A percentile compares a stretch with the other conserved stretches of the same genome.
These are phyloP conservation scores for Anser brachyrhynchus DNA, from an alignment of 2,113 vertebrate genomes.

Conservation along the genomic window DNA sequence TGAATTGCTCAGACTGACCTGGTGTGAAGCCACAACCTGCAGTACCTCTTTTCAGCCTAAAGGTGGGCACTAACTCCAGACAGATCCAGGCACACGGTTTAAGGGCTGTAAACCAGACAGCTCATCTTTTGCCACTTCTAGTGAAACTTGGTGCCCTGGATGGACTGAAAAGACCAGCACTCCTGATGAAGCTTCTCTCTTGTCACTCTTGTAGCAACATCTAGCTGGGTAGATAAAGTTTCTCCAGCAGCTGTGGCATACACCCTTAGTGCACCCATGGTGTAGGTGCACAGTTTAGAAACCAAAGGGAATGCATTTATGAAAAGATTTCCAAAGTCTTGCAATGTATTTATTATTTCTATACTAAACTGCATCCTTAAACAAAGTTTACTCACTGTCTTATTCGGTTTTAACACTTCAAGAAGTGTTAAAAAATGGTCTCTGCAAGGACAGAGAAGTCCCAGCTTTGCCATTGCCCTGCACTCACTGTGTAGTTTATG, in stretches of 20 bases:
- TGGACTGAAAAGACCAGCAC: neutral
- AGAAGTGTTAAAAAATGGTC: neutral
- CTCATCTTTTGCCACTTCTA: neutral
- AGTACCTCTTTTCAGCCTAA: neutral
- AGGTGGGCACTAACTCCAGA: neutral
- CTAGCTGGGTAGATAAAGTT: neutral
- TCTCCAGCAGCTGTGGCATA: neutral
- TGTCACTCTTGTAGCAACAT: neutral
- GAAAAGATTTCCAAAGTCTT: neutral
- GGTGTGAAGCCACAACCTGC: neutral
- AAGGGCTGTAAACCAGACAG: neutral
- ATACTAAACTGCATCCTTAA: neutral
- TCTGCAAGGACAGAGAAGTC: neutral
- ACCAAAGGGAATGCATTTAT: neutral
- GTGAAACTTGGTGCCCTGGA: neutral
- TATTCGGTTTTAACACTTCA: neutral
- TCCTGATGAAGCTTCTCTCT: neutral
- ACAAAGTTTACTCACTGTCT: neutral
- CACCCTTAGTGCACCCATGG: neutral
- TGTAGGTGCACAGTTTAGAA: neutral
- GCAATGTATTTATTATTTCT: neutral
- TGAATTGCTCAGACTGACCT: neutral
- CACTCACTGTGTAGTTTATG: accelerated
- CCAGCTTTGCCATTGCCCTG: neutral
- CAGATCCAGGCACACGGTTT: neutral